These are phyloP conservation scores for Lochmaea crataegi DNA, from an alignment of 2,888 invertebrate species.

Conservation along the genomic window DNA sequence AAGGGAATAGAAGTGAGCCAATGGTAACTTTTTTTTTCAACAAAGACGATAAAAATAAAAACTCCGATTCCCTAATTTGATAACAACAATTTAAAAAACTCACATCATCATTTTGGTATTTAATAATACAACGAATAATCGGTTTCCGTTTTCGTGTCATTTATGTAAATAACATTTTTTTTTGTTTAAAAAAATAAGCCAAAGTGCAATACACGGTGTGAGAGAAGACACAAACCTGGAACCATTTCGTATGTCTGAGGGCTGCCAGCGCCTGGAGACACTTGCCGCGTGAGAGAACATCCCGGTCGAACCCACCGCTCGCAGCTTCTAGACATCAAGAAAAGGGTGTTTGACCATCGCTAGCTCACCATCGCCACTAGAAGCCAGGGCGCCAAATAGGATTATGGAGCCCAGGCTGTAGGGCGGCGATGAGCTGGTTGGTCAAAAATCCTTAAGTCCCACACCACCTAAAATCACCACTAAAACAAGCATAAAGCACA, in stretches of 20 bases:
- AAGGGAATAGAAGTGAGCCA: constrained; percentile 62
- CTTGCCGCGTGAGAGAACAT: constrained; percentile 98
- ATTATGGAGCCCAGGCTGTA: constrained; percentile 17
- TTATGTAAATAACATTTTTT: constrained; percentile 72
- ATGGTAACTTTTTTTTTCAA: constrained; percentile 18
- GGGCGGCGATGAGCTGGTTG: constrained; percentile 64
- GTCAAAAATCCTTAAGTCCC: constrained; percentile 76
- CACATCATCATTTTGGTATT: constrained; percentile 57
- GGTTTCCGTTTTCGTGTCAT: constrained; percentile 57
- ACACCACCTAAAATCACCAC: constrained; percentile 66
- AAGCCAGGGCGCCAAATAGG: constrained; percentile 16
- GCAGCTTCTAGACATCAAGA: constrained; percentile 68
- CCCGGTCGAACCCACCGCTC: constrained; percentile 83
- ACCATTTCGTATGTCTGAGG: constrained; percentile 99
- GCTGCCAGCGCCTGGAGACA: constrained; percentile 99
- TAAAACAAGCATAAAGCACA: constrained; percentile 61
- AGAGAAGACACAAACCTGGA: constrained; percentile 87
- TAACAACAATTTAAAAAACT: constrained; percentile 53
- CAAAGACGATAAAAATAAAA: constrained; percentile 21
- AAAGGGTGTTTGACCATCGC: constrained; percentile 84
- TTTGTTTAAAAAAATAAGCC: constrained; percentile 24
- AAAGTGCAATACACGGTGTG: constrained; percentile 56
- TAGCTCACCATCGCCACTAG: constrained; percentile 53
- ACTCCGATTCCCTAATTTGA: constrained; percentile 49
- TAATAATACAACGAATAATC: constrained; percentile 22